These are phyloP conservation scores for Sialia sialis DNA, from an alignment of 2,113 vertebrate species.

Conservation along the genomic window DNA sequence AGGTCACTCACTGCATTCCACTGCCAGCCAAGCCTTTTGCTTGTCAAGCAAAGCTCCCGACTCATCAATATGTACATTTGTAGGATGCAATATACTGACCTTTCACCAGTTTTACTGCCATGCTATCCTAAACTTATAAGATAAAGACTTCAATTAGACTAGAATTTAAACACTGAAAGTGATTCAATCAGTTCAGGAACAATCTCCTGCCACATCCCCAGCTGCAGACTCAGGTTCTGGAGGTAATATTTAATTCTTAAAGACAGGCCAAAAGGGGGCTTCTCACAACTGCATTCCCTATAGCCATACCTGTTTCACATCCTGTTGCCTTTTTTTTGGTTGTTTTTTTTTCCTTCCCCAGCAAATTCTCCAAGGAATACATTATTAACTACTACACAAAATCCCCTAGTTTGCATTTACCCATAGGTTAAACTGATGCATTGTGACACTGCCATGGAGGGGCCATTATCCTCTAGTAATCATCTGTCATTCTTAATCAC, in stretches of 20 bases:
- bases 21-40: background rate
- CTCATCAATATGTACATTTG: background rate
- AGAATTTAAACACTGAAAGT: background rate
- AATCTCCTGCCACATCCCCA: background rate
- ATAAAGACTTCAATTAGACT: background rate
- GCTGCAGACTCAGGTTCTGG: background rate
- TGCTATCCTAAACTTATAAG: background rate
- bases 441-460: slow-evolving; percentile 13
- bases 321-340: background rate
- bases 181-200: background rate
- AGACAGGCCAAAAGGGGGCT: background rate
- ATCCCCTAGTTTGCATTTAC: background rate
- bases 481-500: slow-evolving; percentile 42
- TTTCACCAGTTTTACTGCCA: background rate
- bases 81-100: background rate
- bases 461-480: slow-evolving; percentile 24
- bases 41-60: background rate
- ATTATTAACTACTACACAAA: background rate
- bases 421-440: slow-evolving; percentile 44
- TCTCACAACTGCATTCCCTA: background rate
- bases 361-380: background rate
- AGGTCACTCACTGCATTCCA: background rate
- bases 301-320: background rate
- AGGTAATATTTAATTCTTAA: background rate
- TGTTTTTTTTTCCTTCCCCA: background rate